Percentiles rank a stretch among this genome's conserved stretches.
These are phyloP conservation scores for Numenius phaeopus DNA, from an alignment of 2,797 vertebrate genomes.

Conservation along the genomic window DNA sequence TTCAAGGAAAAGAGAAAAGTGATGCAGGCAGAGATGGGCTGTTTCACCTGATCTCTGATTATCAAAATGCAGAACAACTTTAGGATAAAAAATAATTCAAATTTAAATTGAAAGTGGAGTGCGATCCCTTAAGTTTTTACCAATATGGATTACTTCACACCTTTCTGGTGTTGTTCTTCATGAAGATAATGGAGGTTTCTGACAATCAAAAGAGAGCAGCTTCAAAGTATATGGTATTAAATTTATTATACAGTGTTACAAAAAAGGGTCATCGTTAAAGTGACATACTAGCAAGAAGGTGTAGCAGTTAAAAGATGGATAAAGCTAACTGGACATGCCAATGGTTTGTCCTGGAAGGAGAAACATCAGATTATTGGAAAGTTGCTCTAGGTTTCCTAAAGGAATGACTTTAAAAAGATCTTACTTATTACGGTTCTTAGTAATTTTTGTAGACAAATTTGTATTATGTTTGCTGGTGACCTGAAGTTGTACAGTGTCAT, in stretches of 20 bases:
- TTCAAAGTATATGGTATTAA: background rate
- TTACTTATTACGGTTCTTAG: background rate
- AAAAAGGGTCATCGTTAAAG: background rate
- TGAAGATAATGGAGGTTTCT: background rate
- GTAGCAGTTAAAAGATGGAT: background rate
- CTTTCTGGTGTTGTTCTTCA: background rate
- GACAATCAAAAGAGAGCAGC: background rate
- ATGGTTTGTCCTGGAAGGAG: background rate
- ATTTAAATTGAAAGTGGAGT: background rate
- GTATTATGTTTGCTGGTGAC: background rate
- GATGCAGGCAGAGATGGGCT: accelerated
- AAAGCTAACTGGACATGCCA: background rate
- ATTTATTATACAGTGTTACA: background rate
- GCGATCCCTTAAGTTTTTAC: background rate
- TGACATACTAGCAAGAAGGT: background rate
- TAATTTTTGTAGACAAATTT: background rate
- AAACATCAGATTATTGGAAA: background rate
- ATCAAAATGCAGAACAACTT: background rate
- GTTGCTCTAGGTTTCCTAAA: background rate
- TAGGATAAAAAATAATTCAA: background rate
- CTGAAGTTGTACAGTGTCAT: background rate
- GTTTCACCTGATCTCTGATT: background rate
- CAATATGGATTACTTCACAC: background rate
- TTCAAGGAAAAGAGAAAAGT: background rate
- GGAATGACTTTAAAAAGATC: background rate